A percentile compares a stretch with the other conserved stretches of the same genome.
Conservation (phyloP, 2,113 vertebrate genomes). For the Mastomys coucha region DNA sequence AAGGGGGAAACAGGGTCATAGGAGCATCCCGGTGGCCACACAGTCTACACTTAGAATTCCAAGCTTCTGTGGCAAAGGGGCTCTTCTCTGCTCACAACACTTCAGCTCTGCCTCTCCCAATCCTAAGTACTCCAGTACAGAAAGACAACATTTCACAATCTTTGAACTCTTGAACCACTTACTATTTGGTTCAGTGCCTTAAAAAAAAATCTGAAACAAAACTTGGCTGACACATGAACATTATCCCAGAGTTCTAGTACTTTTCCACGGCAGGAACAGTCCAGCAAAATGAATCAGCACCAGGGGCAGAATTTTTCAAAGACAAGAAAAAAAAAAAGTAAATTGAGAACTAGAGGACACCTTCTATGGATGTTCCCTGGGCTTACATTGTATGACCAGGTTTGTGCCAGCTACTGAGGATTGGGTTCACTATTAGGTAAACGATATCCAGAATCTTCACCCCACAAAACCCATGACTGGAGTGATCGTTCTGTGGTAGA, state of each 20-base stretch:
- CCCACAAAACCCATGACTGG: not conserved
- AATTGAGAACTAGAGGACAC: not conserved
- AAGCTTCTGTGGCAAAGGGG: not conserved
- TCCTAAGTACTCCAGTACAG: not conserved
- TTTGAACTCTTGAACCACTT: slow-evolving; percentile 70
- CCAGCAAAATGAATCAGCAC: slow-evolving; percentile 78
- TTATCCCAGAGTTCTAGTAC: slow-evolving; percentile 82
- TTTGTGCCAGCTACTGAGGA: not conserved
- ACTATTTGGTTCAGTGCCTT: slow-evolving; percentile 81
- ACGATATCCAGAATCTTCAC: not conserved
- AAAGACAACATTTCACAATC: slow-evolving; percentile 53
- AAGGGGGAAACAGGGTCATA: not conserved
- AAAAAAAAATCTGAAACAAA: slow-evolving; percentile 56
- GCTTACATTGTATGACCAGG: not conserved
- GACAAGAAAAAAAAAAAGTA: not conserved
- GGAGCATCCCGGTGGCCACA: not conserved
- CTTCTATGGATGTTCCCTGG: not conserved
- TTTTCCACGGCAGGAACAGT: slow-evolving; percentile 84
- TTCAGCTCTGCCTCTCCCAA: not conserved
- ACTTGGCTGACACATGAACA: slow-evolving; percentile 82
- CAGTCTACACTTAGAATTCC: not conserved
- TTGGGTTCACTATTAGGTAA: not conserved
- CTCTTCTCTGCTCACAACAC: not conserved
- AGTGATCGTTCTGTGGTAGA: not conserved
- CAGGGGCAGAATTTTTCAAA: not conserved